These are phyloP conservation scores for Ochropacha duplaris DNA, from an alignment of 2,888 invertebrate species.

Conservation along the genomic window DNA sequence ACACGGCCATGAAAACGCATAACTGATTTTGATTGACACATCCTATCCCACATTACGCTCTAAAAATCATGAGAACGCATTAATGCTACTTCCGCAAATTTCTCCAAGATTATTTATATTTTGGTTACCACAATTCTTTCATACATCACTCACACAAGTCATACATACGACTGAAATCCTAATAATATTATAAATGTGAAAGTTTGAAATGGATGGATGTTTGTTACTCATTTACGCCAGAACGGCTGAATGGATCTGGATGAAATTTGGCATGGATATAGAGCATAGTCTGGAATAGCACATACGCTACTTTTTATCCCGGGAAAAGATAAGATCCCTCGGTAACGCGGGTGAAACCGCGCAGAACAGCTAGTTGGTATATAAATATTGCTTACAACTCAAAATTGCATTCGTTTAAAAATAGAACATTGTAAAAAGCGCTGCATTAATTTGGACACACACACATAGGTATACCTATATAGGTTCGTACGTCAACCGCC, in stretches of 20 bases:
- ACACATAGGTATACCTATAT: not conserved
- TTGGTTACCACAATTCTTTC: not conserved
- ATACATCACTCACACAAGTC: conserved; percentile 1
- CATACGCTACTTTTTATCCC: too few species aligned
- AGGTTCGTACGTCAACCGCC: conserved; percentile 17
- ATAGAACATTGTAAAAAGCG: not conserved
- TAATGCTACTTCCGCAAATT: not conserved
- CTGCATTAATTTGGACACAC: not conserved
- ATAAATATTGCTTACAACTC: not conserved
- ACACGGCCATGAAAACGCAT: not conserved
- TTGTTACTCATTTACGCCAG: too few species aligned
- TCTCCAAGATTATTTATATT: not conserved
- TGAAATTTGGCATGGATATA: too few species aligned
- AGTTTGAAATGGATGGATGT: too few species aligned
- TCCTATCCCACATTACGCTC: not conserved
- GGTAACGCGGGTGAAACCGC: too few species aligned
- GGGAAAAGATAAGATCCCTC: too few species aligned
- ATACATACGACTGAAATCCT: not conserved
- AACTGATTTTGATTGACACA: conserved; percentile 3
- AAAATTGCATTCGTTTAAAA: not conserved
- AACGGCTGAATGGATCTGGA: too few species aligned
- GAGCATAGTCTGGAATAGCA: too few species aligned
- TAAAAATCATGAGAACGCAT: not conserved
- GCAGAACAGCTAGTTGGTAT: too few species aligned
- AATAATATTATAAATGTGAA: not conserved